Base-by-base conservation (phyloP, 1,140 invertebrate genomes). In the Drosophila setifemur region DNA sequence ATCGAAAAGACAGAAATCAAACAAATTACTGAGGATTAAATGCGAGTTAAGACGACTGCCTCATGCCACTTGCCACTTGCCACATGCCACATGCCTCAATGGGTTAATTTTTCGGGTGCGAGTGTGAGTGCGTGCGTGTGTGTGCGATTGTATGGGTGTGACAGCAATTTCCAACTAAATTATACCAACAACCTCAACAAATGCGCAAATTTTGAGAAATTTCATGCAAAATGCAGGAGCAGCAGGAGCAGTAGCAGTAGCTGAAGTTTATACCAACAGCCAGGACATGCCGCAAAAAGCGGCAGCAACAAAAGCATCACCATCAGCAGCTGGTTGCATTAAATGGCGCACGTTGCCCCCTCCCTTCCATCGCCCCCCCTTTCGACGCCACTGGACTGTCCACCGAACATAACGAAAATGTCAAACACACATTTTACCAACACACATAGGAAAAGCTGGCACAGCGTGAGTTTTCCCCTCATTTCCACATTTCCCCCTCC, bases 101-200 rank as follows among this genome's bases (percentile, higher is more conserved):
- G 77, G 77, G 77, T 83, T 82, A 82, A 83, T 78, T 23, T 42
- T 25, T 11, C 28, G 57, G 9, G 33, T 33, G 26, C 35, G 29
- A 53, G 21, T 18, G 21, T 39, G 33, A 4, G 8, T 29, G 35
- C 21, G 23, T 39, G 11, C 3, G 54, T 19, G 31, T 45, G 28
- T 31, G 28, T 35, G 25, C 31, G 25, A 47, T 39, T 40, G 19
- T 25, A 26, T 63, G 68, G 16, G 42, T 73, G 73, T 83, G 64
- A 74, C 69, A 78, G 71, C 70, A 78, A 85, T 83, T 68, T 78
- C 66, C 64, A 85, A 74, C 79, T 85, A 83, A 85, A 83, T 85
- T 85, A 85, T 85, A 83, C 74, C 79, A 79, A 73, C 73, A 74
- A 85, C 70, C 79, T 74, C 79, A 83, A 83, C 79, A 73, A 85